These are phyloP conservation scores for Osmoderma eremita DNA, from an alignment of 2,888 invertebrate genomes.

Conservation along the genomic window DNA sequence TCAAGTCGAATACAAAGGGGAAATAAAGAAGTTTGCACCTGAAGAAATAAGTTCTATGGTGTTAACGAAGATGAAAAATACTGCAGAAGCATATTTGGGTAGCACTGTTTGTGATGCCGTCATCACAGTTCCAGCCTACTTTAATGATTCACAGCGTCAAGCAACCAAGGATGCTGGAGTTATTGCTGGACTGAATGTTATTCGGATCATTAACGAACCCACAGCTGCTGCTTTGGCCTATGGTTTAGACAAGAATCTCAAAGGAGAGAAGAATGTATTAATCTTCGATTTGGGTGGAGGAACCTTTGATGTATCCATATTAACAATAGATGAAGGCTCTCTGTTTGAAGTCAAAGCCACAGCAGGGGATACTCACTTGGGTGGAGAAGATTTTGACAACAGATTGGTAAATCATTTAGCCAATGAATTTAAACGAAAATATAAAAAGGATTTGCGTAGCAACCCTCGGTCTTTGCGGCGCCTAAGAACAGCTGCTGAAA, in stretches of 20 bases:
- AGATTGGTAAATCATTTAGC: slow-evolving; percentile 74
- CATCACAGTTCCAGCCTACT: slow-evolving; percentile 82
- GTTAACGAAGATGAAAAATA: slow-evolving; percentile 70
- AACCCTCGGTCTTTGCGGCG: slow-evolving; percentile 76
- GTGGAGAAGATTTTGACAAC: slow-evolving; percentile 67
- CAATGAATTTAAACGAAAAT: slow-evolving; percentile 78
- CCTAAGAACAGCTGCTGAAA: slow-evolving; percentile 79
- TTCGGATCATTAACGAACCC: slow-evolving; percentile 73
- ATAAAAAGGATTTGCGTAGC: slow-evolving; percentile 73
- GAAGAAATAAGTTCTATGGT: slow-evolving; percentile 77
- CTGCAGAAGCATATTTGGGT: slow-evolving; percentile 77
- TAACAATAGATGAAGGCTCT: slow-evolving; percentile 71
- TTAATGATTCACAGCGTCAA: slow-evolving; percentile 73
- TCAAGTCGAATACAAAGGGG: slow-evolving; percentile 73
- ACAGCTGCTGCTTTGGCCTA: slow-evolving; percentile 70
- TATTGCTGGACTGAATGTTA: slow-evolving; percentile 74
- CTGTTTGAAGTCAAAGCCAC: slow-evolving; percentile 68
- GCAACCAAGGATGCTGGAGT: slow-evolving; percentile 76
- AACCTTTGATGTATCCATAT: slow-evolving; percentile 75
- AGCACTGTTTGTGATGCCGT: slow-evolving; percentile 75
- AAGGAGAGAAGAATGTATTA: slow-evolving; percentile 62
- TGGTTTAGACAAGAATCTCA: slow-evolving; percentile 63
- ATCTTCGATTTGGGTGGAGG: slow-evolving; percentile 69
- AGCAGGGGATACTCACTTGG: slow-evolving; percentile 67
- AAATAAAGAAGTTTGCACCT: slow-evolving; percentile 71